Conservation (phyloP, 2,113 vertebrate species). For the Platanista minor region DNA sequence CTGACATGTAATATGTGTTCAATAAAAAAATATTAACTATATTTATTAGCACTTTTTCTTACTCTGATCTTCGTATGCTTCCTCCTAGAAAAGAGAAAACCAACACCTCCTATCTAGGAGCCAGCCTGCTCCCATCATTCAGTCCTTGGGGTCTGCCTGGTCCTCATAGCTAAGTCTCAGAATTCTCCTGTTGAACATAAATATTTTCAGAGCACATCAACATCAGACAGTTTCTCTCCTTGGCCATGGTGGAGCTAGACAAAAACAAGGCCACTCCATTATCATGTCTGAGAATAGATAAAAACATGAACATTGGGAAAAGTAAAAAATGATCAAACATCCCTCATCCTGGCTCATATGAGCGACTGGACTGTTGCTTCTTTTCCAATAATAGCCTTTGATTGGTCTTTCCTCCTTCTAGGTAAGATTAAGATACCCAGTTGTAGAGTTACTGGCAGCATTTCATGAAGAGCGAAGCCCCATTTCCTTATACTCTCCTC, state of each 20-base stretch:
- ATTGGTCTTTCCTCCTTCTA: neutral
- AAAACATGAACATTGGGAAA: neutral
- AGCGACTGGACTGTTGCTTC: neutral
- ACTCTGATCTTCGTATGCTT: neutral
- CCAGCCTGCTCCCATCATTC: neutral
- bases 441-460: neutral
- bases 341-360: neutral
- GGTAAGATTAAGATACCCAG: neutral
- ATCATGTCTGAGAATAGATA: neutral
- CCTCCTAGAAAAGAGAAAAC: neutral
- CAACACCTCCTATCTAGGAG: neutral
- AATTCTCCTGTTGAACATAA: neutral
- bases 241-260: neutral
- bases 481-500: neutral
- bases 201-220: neutral
- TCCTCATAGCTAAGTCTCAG: neutral
- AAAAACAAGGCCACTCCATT: neutral
- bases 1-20: neutral
- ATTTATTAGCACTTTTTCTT: neutral
- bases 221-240: neutral
- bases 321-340: neutral
- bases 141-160: neutral
- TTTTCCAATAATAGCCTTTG: neutral
- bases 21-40: neutral
- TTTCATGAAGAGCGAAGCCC: neutral